Evolutionary conservation across 1,140 invertebrate genomes (phyloP).

Genomic region (Hydropsyche tenuis): DNA sequence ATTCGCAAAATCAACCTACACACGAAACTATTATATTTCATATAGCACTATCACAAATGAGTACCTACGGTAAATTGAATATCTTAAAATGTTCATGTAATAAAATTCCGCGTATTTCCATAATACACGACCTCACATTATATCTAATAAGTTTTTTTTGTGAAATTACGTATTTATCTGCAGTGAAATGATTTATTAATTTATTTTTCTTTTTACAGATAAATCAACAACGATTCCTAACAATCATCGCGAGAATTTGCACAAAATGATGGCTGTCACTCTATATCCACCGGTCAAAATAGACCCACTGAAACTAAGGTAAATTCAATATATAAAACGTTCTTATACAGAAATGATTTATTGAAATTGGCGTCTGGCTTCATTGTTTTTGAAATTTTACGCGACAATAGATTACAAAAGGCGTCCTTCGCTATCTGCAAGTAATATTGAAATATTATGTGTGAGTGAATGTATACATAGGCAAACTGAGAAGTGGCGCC

Average conservation of each 20-base stretch:
- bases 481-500: slow-evolving; percentile 19
- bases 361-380: background rate
- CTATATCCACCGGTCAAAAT: slow-evolving; percentile 34
- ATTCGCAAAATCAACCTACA: background rate
- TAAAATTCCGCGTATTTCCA: too few relatives aligned
- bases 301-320: slow-evolving; percentile 36
- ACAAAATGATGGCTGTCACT: slow-evolving; percentile 38
- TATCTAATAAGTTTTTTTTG: too few relatives aligned
- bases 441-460: too few relatives aligned
- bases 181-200: background rate
- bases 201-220: slow-evolving; percentile 9
- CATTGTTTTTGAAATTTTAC: background rate
- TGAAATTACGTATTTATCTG: background rate
- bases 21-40: too few relatives aligned
- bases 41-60: too few relatives aligned
- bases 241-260: slow-evolving; percentile 10
- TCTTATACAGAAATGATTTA: background rate
- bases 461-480: too few relatives aligned
- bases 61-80: too few relatives aligned
- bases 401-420: background rate
- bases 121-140: too few relatives aligned
- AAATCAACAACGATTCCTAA: background rate
- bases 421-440: background rate
- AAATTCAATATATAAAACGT: slow-evolving; percentile 15
- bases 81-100: too few relatives aligned